Evolutionary conservation across 2,113 vertebrate genomes (phyloP).

Genomic region (Apaloderma vittatum): DNA sequence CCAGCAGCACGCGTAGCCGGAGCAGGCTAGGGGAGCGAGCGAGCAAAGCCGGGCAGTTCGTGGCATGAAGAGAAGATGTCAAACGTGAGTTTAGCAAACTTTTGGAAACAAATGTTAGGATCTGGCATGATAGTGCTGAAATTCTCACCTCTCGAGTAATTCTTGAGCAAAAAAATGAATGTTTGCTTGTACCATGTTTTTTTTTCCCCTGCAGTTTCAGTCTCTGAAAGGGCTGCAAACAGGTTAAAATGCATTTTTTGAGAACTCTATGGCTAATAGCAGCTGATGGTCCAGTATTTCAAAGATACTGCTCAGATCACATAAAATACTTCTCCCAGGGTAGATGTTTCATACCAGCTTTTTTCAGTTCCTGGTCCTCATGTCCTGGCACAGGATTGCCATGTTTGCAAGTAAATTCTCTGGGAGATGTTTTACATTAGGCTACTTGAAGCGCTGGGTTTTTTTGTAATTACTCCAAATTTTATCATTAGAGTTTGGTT

Average conservation of each 20-base stretch:
- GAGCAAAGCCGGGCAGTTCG: neutral
- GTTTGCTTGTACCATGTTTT: fast-evolving
- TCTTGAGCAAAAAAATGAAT: fast-evolving
- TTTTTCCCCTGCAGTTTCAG: neutral
- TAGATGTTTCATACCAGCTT: neutral
- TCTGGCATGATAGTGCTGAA: neutral
- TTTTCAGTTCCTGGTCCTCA: neutral
- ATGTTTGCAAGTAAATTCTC: neutral
- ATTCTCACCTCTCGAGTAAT: neutral
- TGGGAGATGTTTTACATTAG: neutral
- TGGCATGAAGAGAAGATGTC: neutral
- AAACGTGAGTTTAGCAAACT: neutral
- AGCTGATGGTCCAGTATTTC: neutral
- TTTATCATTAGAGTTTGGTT: neutral
- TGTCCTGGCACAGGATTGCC: neutral
- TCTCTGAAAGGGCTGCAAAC: neutral
- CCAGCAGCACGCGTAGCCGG: neutral
- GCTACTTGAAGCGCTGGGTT: neutral
- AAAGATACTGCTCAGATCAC: neutral
- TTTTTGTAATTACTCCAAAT: neutral
- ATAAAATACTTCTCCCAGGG: neutral
- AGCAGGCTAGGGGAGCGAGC: neutral
- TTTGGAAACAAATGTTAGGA: neutral
- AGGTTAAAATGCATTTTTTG: neutral
- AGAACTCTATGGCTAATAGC: neutral